These are phyloP conservation scores for Ptychoptera albimana DNA, from an alignment of 2,888 invertebrate species.

Conservation along the genomic window DNA sequence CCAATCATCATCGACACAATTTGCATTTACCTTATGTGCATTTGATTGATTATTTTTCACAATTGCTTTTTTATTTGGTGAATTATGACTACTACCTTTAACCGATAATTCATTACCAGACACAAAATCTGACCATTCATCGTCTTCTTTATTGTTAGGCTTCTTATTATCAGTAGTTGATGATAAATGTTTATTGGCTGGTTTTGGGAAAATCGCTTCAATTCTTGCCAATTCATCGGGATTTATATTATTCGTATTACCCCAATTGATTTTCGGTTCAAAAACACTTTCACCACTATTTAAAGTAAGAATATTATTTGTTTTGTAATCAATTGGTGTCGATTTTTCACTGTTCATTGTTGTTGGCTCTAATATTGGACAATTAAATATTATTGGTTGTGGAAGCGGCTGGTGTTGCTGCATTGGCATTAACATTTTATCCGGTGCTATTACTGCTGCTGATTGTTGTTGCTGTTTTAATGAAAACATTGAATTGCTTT, in stretches of 20 bases:
- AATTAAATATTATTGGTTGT: not conserved
- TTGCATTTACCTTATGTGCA: not conserved
- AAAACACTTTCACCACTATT: not conserved
- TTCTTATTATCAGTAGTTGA: slow-evolving; percentile 11
- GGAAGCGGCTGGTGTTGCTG: no score
- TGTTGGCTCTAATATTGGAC: not conserved
- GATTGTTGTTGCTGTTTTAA: no score
- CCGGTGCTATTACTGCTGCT: no score
- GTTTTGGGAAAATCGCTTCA: slow-evolving; percentile 26
- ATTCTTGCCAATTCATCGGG: slow-evolving; percentile 28
- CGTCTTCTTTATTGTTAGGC: slow-evolving; percentile 21
- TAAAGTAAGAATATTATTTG: slow-evolving; percentile 17
- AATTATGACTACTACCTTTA: not conserved
- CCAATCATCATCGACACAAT: slow-evolving; percentile 32
- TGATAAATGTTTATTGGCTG: not conserved
- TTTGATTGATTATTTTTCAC: not conserved
- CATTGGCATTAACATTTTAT: no score
- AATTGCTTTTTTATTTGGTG: not conserved
- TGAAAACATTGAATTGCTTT: not conserved
- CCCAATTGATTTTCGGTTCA: slow-evolving; percentile 35
- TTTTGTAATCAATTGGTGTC: slow-evolving; percentile 22
- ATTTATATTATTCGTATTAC: slow-evolving; percentile 31
- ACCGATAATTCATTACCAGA: slow-evolving; percentile 15
- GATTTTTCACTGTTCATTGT: slow-evolving; percentile 15
- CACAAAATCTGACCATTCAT: slow-evolving; percentile 40